Evolutionary conservation across 1,140 invertebrate species (phyloP).

Genomic region (Solenopsis invicta): DNA sequence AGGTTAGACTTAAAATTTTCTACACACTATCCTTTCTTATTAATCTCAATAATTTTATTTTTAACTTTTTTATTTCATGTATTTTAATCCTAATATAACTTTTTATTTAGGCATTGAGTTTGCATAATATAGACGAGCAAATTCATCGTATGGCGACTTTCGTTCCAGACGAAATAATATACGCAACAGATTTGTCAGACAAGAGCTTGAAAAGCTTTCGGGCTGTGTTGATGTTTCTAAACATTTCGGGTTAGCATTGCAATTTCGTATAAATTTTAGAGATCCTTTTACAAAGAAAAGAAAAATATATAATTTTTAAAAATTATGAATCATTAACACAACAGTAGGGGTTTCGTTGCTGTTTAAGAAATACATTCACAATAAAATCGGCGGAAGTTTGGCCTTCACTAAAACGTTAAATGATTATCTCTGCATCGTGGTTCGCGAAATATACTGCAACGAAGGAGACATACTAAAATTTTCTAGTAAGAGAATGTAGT

Average conservation of each 20-base stretch:
- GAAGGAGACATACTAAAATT: conserved; percentile 81
- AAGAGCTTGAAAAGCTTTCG: conserved; percentile 59
- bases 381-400: conserved; percentile 76
- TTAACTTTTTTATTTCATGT: background rate
- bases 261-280: background rate
- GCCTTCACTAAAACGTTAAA: conserved; percentile 75
- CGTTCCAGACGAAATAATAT: conserved; percentile 76
- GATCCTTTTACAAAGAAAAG: background rate
- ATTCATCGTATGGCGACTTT: conserved; percentile 73
- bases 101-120: conserved; percentile 66
- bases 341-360: conserved; percentile 71
- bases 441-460: conserved; percentile 76
- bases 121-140: conserved; percentile 43
- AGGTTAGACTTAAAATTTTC: conserved; percentile 67
- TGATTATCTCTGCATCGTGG: conserved; percentile 71
- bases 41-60: background rate
- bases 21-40: background rate
- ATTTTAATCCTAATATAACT: background rate
- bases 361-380: conserved; percentile 71
- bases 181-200: conserved; percentile 50
- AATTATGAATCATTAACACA: background rate
- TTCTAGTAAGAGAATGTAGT: conserved; percentile 58
- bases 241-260: conserved; percentile 61
- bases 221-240: conserved; percentile 66
- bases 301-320: background rate